Evolutionary conservation across 2,888 invertebrate genomes (phyloP), one percentile per base, ranked within the genome.

Genomic region (Mesorhabditis spiculigera): DNA sequence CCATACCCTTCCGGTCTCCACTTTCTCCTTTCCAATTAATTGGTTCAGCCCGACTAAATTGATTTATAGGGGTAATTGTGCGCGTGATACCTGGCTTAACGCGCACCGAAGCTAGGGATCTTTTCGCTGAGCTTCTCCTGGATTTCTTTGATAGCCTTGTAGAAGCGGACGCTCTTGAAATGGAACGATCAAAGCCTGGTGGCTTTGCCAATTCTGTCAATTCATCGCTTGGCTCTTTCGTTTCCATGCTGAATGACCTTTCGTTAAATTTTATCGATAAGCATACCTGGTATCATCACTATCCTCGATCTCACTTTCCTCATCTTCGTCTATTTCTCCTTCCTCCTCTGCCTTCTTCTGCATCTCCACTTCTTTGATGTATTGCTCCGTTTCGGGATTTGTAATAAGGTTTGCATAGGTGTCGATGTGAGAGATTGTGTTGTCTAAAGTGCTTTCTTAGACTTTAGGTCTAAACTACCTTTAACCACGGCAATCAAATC

Each of bases 401-500:
- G 67, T 72, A 13, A 69, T 16, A 8, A 79, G 64, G 4, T 72
- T 71, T 0, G 75, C 73, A 67, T 73, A 84, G 58, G 71, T 77
- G 62, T 71, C 83, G 69, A 74, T 80, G 66, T 82, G 76, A 4
- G 73, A 72, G 65, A 80, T 80, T 50, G 69, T 63, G 28, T 77
- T 77, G 45, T 76, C 77, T 77, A 8, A 63, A 71, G 64, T 44
- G 3, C 45, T 61, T 8, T 43, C 16, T 43, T 58, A 62, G 63
- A 8, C 4, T 62, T 58, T 41, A 43, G 8, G 44, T 44, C 2
- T 42, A 45, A 13, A 5, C 43, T 82, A 79, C 80, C 90, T 83
- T 91, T 92, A 84, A 98, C 88, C 5, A 97, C 96, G 75, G 95
- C 88, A 77, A 98, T 94, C 82, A 92, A 90, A 88, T 97, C 94